Base-by-base conservation (phyloP, 23 tunicate species). In the Styela clava region DNA sequence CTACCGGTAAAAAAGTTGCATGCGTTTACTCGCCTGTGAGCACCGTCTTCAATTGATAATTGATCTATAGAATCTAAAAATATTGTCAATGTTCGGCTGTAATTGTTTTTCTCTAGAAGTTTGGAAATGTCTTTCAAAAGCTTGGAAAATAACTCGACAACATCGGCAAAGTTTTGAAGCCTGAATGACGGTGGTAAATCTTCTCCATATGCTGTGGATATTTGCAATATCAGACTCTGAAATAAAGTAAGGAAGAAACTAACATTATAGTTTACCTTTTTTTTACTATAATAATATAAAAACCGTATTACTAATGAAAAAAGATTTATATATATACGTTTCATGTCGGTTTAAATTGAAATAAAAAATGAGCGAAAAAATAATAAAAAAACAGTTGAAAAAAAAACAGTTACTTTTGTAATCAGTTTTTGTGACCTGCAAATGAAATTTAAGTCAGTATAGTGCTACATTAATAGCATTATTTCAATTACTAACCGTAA, bases 61-160 rank as follows among this genome's bases (percentile, higher is more conserved):
- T 91, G 97, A 73, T 91, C 97, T 16, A 91, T 67, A 2, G 97
- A 91, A 68, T 91, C 97, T n/a, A 91, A 67, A 28, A 86, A 69
- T 35, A 91, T 79, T 18, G 79, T 25, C 2, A 91, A 78, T 7
- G 56, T 62, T 65, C 74, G 35, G 2, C 69, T 34, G 19, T 74
- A 3, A 3, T 34, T 12, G 18, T 73, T 67, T n/a, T n/a, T n/a
- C 51, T 74, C 78, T 37, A 89, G 23, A 22, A 20, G 36, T 31
- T 68, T 63, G 2, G 88, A 83, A 2, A 74, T 88, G 3, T 79
- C 52, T 24, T 51, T 61, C 26, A 91, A 74, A 2, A 72, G 44
- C 56, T 83, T 63, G 0, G 69, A 61, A 69, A 91, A 91, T 31
- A 28, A 36, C 61, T 86, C 84, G 0, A 83, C 88, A 20, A 91